phyloP scores from a whole-genome alignment of 1,140 invertebrate species.

The Camponotus floridanus region DNA sequence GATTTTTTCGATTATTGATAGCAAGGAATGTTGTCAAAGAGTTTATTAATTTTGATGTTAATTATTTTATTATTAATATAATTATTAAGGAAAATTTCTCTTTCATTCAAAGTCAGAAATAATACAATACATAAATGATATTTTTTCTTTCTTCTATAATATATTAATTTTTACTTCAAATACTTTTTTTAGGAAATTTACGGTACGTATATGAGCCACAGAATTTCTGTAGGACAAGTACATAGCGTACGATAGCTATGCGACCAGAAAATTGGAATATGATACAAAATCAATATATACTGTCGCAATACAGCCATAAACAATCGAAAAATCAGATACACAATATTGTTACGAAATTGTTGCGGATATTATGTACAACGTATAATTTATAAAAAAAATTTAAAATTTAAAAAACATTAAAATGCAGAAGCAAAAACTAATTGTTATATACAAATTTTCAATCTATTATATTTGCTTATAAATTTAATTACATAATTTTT shows the following conservation, averaged over 20 bases:
- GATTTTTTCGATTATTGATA: slow-evolving; percentile 2
- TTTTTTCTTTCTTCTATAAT: slow-evolving; percentile 9
- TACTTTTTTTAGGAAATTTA: neutral
- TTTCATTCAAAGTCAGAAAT: neutral
- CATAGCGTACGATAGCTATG: neutral
- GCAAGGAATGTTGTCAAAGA: neutral
- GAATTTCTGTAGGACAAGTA: slow-evolving; percentile 4
- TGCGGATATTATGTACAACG: neutral
- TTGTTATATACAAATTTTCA: neutral
- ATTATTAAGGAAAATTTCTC: no score
- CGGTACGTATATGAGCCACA: neutral
- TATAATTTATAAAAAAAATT: neutral
- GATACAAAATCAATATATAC: slow-evolving; percentile 36
- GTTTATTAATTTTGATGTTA: neutral
- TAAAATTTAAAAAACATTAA: neutral
- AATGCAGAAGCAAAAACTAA: neutral
- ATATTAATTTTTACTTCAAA: neutral
- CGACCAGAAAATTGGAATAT: slow-evolving; percentile 33
- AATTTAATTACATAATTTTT: neutral
- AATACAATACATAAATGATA: neutral
- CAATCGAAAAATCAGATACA: slow-evolving; percentile 38
- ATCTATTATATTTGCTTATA: neutral
- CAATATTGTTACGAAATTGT: neutral
- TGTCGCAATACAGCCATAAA: slow-evolving; percentile 10
- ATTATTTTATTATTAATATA: no score